Percentiles rank a stretch among this genome's conserved stretches.
phyloP scores from a whole-genome alignment of 2,797 vertebrate species.

The Mico argentatus region DNA sequence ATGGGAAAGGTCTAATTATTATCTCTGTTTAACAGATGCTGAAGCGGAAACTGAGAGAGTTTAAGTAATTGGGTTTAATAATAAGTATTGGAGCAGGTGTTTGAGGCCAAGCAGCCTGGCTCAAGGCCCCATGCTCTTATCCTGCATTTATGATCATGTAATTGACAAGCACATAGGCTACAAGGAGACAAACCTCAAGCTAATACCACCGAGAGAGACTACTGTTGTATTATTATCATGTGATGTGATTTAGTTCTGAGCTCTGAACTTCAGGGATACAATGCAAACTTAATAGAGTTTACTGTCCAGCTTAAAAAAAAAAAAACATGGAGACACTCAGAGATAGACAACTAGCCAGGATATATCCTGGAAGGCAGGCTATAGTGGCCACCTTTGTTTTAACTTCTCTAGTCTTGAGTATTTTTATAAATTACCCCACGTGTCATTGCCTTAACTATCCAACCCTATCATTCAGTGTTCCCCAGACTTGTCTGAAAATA shows the following conservation, averaged over 20 bases:
- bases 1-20: background rate
- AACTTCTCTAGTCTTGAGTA: background rate
- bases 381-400: background rate
- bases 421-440: background rate
- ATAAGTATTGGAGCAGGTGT: background rate
- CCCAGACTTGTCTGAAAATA: conserved; percentile 20
- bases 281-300: background rate
- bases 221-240: too few species aligned
- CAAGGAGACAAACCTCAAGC: background rate
- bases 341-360: background rate
- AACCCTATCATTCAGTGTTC: background rate
- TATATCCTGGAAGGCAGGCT: background rate
- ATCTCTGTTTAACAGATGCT: background rate
- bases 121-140: background rate
- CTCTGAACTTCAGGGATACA: background rate
- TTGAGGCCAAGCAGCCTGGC: background rate
- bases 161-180: background rate
- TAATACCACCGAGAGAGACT: background rate
- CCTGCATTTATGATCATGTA: background rate
- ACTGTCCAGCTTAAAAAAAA: background rate
- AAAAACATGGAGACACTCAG: background rate
- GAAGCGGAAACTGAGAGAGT: background rate
- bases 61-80: background rate
- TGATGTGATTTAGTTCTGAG: background rate
- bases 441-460: background rate